Conservation (phyloP, 2,113 vertebrate genomes). For the Chaetura pelagica region DNA sequence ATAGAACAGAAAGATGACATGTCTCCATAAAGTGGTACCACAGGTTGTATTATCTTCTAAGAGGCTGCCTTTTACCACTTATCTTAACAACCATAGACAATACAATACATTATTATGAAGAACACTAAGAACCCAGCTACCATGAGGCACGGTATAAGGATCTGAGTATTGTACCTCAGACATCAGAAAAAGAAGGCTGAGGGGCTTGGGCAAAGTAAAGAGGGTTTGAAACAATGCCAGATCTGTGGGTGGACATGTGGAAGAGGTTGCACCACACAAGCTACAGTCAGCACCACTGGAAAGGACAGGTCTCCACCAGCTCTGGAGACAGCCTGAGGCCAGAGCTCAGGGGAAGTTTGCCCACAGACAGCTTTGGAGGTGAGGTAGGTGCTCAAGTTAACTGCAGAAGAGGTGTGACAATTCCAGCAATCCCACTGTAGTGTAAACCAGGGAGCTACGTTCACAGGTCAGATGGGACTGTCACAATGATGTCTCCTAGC, state of each 20-base stretch:
- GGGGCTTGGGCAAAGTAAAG: background rate
- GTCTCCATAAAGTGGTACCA: background rate
- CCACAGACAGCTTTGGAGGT: background rate
- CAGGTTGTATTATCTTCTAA: background rate
- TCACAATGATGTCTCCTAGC: background rate
- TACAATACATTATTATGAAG: too few relatives aligned
- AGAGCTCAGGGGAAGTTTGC: background rate
- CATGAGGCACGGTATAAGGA: background rate
- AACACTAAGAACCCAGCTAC: background rate
- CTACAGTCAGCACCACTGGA: rapidly evolving
- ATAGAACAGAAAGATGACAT: background rate
- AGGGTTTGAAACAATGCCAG: background rate
- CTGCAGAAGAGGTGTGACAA: background rate
- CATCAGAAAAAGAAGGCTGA: background rate
- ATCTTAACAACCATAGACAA: background rate
- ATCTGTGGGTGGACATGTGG: background rate
- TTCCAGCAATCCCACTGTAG: background rate
- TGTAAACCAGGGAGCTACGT: background rate
- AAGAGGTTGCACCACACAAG: rapidly evolving
- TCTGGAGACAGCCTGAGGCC: background rate
- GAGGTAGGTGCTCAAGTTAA: rapidly evolving
- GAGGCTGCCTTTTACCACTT: background rate
- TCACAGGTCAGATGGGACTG: background rate
- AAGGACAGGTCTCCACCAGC: background rate
- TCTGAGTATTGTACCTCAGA: background rate